Base-by-base conservation (phyloP, 92 coral and sea anemone species). In the Epizoanthus rinbou region DNA sequence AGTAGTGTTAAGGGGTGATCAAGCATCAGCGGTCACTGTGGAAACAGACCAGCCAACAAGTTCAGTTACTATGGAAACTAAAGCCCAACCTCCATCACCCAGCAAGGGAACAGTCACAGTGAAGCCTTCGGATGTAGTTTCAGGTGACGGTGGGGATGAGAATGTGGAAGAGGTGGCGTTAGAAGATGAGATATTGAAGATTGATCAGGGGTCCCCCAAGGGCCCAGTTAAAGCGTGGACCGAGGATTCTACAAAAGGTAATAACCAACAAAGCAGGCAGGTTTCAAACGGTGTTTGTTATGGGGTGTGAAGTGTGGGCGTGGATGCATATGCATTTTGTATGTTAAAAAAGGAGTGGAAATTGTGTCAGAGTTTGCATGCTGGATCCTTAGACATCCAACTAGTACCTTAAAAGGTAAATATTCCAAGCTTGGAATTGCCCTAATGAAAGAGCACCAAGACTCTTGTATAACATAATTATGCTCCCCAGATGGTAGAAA, bases 171-270 rank as follows among this genome's bases (percentile, higher is more conserved):
- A 85, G 25, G 76, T 73, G 11, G 25, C 89, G 3, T 68, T 74
- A 57, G 85, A 64, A 62, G 71, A 75, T 39, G 75, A 71, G 41
- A 15, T 72, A 4, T 18, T 72, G 41, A 54, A 73, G 21, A 41
- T 33, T 23, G 86, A 83, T 52, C 68, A 86, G 57, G 76, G 64
- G 31, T 71, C 71, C 3, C 90, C 98, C 15, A 80, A 31, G 64
- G 86, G 91, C 76, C 97, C 96, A 1, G 70, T 90, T 0, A 90
- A 88, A 70, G 99, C 99, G 43, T 96, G 99, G 99, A 94, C 88
- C 52, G 94, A 86, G 53, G 73, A 86, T 13, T 54, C 90, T 0
- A 43, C 64, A 50, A 41, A 62, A 74, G 75, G 90, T 87, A 86
- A 24, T 3, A 15, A 43, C 11, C 10, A 43, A 10, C 50, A 43